Evolutionary conservation across 1,140 invertebrate genomes (phyloP), one percentile per base, ranked within the genome.

Genomic region (Ganaspis sp.): DNA sequence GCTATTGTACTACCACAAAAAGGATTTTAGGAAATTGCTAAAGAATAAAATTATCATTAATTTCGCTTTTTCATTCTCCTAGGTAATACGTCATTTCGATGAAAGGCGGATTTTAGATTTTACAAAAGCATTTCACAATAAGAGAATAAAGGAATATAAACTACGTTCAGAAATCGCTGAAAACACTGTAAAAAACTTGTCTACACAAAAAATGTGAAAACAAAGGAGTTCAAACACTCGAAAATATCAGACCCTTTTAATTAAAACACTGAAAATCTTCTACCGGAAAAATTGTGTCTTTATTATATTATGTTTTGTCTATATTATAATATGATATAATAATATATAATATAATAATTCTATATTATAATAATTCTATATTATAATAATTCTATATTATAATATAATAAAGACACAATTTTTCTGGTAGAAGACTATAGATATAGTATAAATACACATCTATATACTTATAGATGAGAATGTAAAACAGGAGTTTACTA

Each of bases 21-120:
- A 29, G 54, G 54, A 26, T 58, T 58, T 58, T 26, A 58, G 54
- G 23, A 26, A 58, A 58, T 26, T 58, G 54, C 54, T 29, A 26
- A 58, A 58, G 54, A 26, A 58, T 58, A 58, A 58, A 58, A 58
- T 58, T 29, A 58, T 15, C 23, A 58, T 58, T 58, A 26, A 29
- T 29, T 58, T 58, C 54, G 23, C 19, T 58, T 58, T 15, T 29
- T 12, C 21, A 58, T 58, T 58, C 21, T 29, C 9, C 23, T 26
- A 9, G 19, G 23, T 29, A 58, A 5, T 58, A 26, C 21, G 21
- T 58, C 54, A 58, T 58, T 58, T 15, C 9, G 15, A 15, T 58
- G 21, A 58, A 0, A 4, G 9, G 3, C 23, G 23, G 23, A 58
- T 15, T 29, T 29, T 26, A 26, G 54, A 15, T 58, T 58, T 3